A percentile compares a stretch with the other conserved stretches of the same genome.
Conservation (phyloP, 2,797 vertebrate species). For the Emydoidea blandingii region DNA sequence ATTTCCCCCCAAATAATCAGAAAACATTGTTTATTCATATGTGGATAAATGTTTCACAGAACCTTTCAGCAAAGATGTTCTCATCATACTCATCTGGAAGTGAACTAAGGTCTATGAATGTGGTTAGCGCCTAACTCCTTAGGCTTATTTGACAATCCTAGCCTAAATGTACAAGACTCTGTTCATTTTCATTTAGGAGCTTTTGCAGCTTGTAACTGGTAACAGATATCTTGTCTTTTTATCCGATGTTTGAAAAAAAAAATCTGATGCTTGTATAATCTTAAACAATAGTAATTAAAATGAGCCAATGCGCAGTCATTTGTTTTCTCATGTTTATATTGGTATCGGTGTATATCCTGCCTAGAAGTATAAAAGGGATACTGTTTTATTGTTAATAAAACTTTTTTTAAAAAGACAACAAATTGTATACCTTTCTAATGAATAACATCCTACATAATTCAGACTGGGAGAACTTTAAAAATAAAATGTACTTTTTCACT, state of each 20-base stretch:
- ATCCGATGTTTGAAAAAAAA: neutral
- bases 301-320: neutral
- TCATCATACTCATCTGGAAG: neutral
- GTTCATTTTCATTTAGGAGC: neutral
- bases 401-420: neutral
- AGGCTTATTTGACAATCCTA: neutral
- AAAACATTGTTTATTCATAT: neutral
- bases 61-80: neutral
- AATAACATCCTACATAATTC: neutral
- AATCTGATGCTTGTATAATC: neutral
- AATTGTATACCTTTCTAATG: neutral
- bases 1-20: neutral
- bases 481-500: neutral
- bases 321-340: neutral
- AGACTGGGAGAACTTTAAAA: neutral
- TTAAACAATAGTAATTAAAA: neutral
- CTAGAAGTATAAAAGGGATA: neutral
- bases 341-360: neutral
- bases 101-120: neutral
- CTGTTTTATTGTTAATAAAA: neutral
- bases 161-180: neutral
- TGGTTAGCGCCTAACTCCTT: neutral
- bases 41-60: neutral
- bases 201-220: neutral
- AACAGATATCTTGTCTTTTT: neutral